A percentile compares a stretch with the other conserved stretches of the same genome.
Conservation (phyloP, 53 echinoderm and acorn worm species). For the Pentamera pediparva region DNA sequence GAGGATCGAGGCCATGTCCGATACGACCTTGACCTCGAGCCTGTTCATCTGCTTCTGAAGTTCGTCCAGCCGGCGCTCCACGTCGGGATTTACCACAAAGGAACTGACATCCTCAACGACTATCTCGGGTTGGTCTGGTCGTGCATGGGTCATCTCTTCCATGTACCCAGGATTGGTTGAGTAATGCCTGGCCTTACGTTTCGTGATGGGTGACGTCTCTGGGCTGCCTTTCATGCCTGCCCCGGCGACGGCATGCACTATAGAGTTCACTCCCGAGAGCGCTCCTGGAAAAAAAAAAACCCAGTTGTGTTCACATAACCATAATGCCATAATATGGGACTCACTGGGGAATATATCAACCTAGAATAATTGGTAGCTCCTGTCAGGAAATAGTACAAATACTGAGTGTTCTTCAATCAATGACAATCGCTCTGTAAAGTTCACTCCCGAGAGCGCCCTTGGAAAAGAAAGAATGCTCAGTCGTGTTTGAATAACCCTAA, state of each 20-base stretch:
- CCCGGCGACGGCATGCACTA: conserved; percentile 80
- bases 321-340: too few species aligned
- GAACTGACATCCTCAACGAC: conserved; percentile 84
- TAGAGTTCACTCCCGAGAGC: conserved; percentile 83
- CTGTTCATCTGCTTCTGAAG: conserved; percentile 87
- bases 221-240: conserved; percentile 50
- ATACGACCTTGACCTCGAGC: conserved; percentile 76
- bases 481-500: too few species aligned
- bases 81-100: conserved; percentile 71
- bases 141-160: not conserved
- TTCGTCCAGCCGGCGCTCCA: conserved; percentile 80
- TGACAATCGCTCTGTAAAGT: conserved; percentile 70
- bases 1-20: conserved; percentile 91
- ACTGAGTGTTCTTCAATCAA: too few species aligned
- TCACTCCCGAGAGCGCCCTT: conserved; percentile 93
- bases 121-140: conserved; percentile 61
- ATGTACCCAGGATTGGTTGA: conserved; percentile 13
- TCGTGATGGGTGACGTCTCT: conserved; percentile 66
- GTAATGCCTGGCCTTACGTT: conserved; percentile 85
- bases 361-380: too few species aligned
- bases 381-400: too few species aligned
- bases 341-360: too few species aligned
- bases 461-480: not conserved
- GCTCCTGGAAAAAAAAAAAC: conserved; percentile 56
- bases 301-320: too few species aligned